Evolutionary conservation across 2,797 vertebrate species (phyloP).

Genomic region (Percopsis omiscomaycus): DNA sequence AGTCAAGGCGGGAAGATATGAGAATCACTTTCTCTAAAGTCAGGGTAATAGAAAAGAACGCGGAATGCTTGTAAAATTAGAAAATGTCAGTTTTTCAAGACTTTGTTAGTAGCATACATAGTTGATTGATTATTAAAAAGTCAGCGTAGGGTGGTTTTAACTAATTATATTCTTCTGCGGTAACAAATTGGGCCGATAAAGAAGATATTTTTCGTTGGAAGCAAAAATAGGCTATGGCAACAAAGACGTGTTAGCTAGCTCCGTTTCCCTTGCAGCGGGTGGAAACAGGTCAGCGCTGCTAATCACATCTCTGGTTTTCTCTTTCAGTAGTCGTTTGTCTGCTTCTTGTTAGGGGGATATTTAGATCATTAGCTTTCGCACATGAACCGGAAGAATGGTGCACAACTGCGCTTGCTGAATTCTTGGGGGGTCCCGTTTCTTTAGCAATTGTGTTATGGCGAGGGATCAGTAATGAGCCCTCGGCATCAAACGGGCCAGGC

Average conservation of each 20-base stretch:
- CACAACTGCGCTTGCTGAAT: slow-evolving; percentile 36
- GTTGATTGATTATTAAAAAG: too few relatives aligned
- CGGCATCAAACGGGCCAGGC: slow-evolving; percentile 43
- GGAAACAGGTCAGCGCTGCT: slow-evolving; percentile 57
- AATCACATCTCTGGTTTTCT: slow-evolving; percentile 58
- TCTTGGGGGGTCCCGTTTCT: slow-evolving; percentile 21
- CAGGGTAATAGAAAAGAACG: too few relatives aligned
- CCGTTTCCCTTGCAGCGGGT: slow-evolving; percentile 25
- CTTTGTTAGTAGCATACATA: too few relatives aligned
- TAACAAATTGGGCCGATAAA: slow-evolving; percentile 13
- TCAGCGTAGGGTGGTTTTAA: too few relatives aligned
- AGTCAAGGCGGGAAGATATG: too few relatives aligned
- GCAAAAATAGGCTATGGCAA: slow-evolving; percentile 44
- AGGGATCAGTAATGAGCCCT: slow-evolving; percentile 64
- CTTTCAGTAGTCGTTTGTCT: slow-evolving; percentile 60
- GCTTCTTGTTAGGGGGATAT: slow-evolving; percentile 65
- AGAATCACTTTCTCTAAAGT: too few relatives aligned
- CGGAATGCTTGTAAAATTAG: too few relatives aligned
- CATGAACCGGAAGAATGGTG: slow-evolving; percentile 43
- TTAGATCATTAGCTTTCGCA: slow-evolving; percentile 64
- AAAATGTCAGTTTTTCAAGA: too few relatives aligned
- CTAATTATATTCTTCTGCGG: slow-evolving; percentile 4
- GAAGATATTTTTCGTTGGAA: slow-evolving; percentile 41
- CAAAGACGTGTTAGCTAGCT: slow-evolving; percentile 39
- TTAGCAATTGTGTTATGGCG: slow-evolving; percentile 35